Conservation (phyloP, 2,888 invertebrate genomes). For the Cantharis lateralis region DNA sequence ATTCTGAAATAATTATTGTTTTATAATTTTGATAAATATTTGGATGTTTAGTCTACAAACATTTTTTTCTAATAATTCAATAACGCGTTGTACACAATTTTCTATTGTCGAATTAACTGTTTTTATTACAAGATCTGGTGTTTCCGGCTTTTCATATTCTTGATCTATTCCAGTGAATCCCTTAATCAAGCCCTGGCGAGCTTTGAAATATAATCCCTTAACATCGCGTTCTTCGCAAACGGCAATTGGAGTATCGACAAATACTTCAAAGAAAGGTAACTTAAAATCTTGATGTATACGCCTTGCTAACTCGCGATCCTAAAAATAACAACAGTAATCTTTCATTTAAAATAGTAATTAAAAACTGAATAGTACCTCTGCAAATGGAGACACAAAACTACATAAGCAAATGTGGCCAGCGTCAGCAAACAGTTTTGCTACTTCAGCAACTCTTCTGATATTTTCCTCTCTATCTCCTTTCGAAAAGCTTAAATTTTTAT, state of each 20-base stretch:
- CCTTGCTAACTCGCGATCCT: constrained; percentile 88
- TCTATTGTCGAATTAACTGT: constrained; percentile 82
- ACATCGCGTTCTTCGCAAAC: constrained; percentile 95
- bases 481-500: constrained; percentile 94
- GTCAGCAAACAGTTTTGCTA: constrained; percentile 96
- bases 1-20: constrained; percentile 50
- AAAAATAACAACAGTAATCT: background rate
- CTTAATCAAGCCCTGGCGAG: constrained; percentile 89
- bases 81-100: constrained; percentile 85
- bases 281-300: constrained; percentile 86
- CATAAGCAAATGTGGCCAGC: constrained; percentile 95
- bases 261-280: constrained; percentile 92
- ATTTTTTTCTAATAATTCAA: constrained; percentile 80
- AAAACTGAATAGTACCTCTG: constrained; percentile 59
- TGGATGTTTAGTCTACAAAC: constrained; percentile 46
- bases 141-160: constrained; percentile 84
- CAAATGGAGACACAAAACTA: constrained; percentile 96
- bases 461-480: constrained; percentile 96
- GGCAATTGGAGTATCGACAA: constrained; percentile 92
- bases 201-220: constrained; percentile 97
- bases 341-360: background rate
- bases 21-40: background rate
- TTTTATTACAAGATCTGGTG: constrained; percentile 84
- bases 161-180: constrained; percentile 93
- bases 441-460: constrained; percentile 95